Evolutionary conservation across 2,888 invertebrate genomes (phyloP), one percentile per base, ranked within the genome.

Genomic region (Thymelicus sylvestris): DNA sequence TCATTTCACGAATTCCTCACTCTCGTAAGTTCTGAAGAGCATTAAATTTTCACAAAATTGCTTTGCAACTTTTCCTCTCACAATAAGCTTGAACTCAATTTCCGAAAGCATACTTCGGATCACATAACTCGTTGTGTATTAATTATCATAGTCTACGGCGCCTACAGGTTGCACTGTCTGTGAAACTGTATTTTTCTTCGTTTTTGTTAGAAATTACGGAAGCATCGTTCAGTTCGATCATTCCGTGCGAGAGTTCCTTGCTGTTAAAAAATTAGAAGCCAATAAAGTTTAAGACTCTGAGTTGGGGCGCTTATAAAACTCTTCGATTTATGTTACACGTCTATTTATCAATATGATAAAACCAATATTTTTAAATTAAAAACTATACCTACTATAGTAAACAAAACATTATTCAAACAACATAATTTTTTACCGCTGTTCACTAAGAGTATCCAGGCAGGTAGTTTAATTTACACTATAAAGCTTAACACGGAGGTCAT

Each of bases 11-110:
- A 91, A 91, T 89, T 88, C 85, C 87, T 88, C 83, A 87, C 86
- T 91, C 91, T 87, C 82, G 80, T 87, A 91, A 93, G 88, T 92
- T 92, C 81, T 80, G 81, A 79, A 83, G 81, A 84, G 85, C 86
- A 90, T 92, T 90, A 92, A 91, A 92, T 90, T 92, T 92, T 92
- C 88, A 92, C 85, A 86, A 87, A 91, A 92, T 91, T 88, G 89
- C 91, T 90, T 88, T 85, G 85, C 80, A 92, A 92, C 88, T 92
- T 91, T 92, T 89, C 88, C 88, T 81, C 82, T 83, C 86, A 85
- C 88, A 85, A 90, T 91, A 89, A 86, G 85, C 86, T 74, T 78
- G 82, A 86, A 87, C 88, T 87, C 83, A 84, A 89, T 90, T 87
- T 89, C 83, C 84, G 81, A 83, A 87, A 85, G 85, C 86, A 88